Conservation (phyloP, 2,888 invertebrate genomes). For the Agyllia agylla region DNA sequence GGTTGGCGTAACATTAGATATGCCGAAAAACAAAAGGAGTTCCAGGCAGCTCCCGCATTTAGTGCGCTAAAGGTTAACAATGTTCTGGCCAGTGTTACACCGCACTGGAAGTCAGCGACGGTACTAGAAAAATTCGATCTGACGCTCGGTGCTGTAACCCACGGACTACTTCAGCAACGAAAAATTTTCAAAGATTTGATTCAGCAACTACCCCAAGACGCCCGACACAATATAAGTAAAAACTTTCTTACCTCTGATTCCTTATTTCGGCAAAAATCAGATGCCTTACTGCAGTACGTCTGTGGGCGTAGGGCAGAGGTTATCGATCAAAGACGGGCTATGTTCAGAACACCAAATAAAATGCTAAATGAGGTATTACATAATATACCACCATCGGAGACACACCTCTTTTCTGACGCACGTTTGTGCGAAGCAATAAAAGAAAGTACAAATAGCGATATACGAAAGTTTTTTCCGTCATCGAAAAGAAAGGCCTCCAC, state of each 20-base stretch:
- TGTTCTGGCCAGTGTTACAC: background rate
- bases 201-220: background rate
- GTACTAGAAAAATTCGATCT: conserved; percentile 15
- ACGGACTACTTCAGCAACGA: conserved; percentile 18
- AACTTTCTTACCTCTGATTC: background rate
- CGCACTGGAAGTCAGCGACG: conserved; percentile 5
- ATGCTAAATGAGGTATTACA: background rate
- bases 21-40: background rate
- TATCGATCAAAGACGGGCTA: background rate
- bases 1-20: background rate
- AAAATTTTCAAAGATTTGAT: conserved; percentile 22
- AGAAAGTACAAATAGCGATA: background rate
- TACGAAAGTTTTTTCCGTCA: background rate
- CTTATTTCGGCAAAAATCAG: background rate
- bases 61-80: background rate
- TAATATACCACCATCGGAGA: background rate
- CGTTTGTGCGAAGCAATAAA: background rate
- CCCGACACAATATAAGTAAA: conserved; percentile 11
- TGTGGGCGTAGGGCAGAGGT: background rate
- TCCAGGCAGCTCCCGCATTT: conserved; percentile 9
- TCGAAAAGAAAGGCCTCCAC: background rate
- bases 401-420: background rate
- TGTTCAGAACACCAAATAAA: background rate
- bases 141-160: conserved; percentile 4
- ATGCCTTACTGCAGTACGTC: background rate